phyloP scores from a whole-genome alignment of 2,888 invertebrate genomes.

The Hoplodrina ambigua region DNA sequence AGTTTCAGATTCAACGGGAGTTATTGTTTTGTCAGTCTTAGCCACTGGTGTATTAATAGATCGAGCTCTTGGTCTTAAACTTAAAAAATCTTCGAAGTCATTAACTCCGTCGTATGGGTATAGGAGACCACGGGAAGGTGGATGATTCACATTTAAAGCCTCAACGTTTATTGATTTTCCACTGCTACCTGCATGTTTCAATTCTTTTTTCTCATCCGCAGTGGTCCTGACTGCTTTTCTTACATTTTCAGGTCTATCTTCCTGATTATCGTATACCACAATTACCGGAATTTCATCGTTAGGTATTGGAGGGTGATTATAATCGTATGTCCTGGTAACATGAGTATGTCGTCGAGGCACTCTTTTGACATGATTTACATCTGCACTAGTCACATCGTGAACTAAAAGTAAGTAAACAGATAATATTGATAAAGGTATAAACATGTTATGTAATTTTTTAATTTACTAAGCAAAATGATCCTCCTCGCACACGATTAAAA shows the following conservation, averaged over 20 bases:
- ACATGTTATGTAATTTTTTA: slow-evolving; percentile 54
- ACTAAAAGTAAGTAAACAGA: slow-evolving; percentile 49
- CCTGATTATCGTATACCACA: slow-evolving; percentile 54
- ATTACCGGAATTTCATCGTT: slow-evolving; percentile 64
- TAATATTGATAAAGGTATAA: slow-evolving; percentile 34
- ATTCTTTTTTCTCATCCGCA: slow-evolving; percentile 1
- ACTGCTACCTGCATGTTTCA: background rate
- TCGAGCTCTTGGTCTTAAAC: slow-evolving; percentile 42
- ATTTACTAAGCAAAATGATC: slow-evolving; percentile 67
- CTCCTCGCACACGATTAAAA: slow-evolving; percentile 74
- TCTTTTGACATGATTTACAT: slow-evolving; percentile 50
- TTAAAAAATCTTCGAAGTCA: slow-evolving; percentile 5
- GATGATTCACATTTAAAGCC: slow-evolving; percentile 20
- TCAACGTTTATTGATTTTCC: slow-evolving; percentile 10
- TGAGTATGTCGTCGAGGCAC: slow-evolving; percentile 33
- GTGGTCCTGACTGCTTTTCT: background rate
- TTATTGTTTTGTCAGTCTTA: slow-evolving; percentile 2
- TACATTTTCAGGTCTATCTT: slow-evolving; percentile 21
- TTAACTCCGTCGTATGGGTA: background rate
- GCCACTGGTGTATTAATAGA: slow-evolving; percentile 23
- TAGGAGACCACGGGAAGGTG: background rate
- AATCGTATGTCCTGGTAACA: slow-evolving; percentile 48
- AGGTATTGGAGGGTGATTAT: slow-evolving; percentile 73
- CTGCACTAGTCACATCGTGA: slow-evolving; percentile 61
- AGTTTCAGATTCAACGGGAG: slow-evolving; percentile 22